Percentiles rank a stretch among this genome's conserved stretches.
These are phyloP conservation scores for Miopithecus talapoin DNA, from an alignment of 2,797 vertebrate species.

Conservation along the genomic window DNA sequence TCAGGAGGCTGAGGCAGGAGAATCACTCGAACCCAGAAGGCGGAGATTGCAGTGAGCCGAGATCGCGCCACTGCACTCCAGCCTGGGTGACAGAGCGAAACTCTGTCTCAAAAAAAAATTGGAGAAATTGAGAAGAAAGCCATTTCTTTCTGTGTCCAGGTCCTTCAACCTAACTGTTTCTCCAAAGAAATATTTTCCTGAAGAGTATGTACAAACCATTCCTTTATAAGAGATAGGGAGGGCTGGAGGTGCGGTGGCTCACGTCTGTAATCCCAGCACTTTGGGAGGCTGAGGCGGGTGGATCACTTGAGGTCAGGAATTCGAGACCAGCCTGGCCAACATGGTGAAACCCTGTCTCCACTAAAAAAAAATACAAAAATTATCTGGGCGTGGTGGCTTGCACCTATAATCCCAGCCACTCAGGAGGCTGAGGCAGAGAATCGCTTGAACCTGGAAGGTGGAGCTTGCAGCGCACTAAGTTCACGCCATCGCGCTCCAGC, in stretches of 20 bases:
- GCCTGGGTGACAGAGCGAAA: too few species aligned
- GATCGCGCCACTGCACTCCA: too few species aligned
- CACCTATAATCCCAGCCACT: neutral
- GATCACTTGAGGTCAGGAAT: neutral
- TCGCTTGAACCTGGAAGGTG: neutral
- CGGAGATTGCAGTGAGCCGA: too few species aligned
- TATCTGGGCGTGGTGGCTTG: neutral
- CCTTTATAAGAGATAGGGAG: slow-evolving; percentile 1
- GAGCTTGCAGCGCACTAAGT: neutral
- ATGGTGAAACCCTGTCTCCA: neutral
- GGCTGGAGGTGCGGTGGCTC: neutral
- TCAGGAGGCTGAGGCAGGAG: too few species aligned
- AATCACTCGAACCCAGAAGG: too few species aligned
- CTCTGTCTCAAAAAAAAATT: neutral
- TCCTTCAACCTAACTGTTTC: neutral
- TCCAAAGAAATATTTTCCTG: neutral
- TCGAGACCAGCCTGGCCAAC: neutral
- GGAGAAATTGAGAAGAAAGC: neutral
- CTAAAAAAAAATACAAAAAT: neutral
- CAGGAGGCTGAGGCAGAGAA: neutral
- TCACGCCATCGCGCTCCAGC: neutral
- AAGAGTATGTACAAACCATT: neutral
- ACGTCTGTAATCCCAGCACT: neutral
- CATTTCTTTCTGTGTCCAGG: neutral
- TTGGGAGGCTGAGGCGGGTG: neutral